phyloP scores from a whole-genome alignment of 2,113 vertebrate species.

The Bubo blakistoni region DNA sequence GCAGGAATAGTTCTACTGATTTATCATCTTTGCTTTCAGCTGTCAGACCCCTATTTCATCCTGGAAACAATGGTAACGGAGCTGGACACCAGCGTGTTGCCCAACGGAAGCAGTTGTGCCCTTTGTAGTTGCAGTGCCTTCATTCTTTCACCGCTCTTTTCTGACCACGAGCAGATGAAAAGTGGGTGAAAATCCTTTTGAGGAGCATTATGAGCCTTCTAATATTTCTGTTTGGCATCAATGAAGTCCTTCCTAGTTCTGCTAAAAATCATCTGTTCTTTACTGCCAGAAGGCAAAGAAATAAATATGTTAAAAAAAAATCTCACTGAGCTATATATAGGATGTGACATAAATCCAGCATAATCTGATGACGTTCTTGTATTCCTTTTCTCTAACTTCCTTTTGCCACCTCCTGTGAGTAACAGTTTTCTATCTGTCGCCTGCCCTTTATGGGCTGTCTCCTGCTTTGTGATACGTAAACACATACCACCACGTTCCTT shows the following conservation, averaged over 20 bases:
- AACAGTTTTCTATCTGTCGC: background rate
- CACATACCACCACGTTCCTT: conserved; percentile 24
- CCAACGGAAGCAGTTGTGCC: background rate
- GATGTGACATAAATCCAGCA: conserved; percentile 35
- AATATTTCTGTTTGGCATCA: background rate
- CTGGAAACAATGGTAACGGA: background rate
- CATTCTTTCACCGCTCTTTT: background rate
- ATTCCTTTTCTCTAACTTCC: conserved; percentile 17
- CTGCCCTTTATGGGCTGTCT: conserved; percentile 42
- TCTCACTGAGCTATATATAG: background rate
- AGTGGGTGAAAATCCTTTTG: background rate
- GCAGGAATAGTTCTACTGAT: background rate
- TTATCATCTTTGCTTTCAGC: background rate
- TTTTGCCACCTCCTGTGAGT: conserved; percentile 34
- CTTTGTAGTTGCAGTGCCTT: background rate
- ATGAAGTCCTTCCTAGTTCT: background rate
- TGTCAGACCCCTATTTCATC: background rate
- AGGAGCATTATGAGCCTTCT: background rate
- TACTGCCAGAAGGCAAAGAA: conserved; percentile 1
- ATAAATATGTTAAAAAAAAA: background rate
- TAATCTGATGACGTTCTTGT: conserved; percentile 37
- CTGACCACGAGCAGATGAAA: background rate
- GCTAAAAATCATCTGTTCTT: conserved; percentile 6
- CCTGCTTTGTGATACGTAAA: conserved; percentile 36
- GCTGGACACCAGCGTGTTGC: background rate